Base-by-base conservation (phyloP, 1,140 invertebrate species). In the Schlechtendalia chinensis region DNA sequence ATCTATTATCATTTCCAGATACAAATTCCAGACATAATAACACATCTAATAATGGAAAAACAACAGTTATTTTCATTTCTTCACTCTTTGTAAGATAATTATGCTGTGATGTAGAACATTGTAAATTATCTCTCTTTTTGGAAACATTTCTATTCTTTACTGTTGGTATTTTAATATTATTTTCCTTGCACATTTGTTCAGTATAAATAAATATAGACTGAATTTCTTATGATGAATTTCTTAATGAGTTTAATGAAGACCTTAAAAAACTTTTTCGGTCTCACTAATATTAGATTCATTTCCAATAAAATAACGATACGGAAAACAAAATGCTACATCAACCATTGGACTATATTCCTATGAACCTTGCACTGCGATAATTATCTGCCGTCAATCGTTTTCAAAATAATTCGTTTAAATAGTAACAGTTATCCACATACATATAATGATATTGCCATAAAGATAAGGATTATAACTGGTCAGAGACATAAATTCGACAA, bases 161-260 rank as follows among this genome's bases (percentile, higher is more conserved):
- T n/a, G n/a, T n/a, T n/a, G n/a, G n/a, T n/a, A n/a, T n/a, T n/a
- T n/a, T n/a, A n/a, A n/a, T 56, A 22, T 56, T 56, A 11, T n/a
- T 22, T 22, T 22, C 54, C 11, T n/a, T n/a, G 11, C n/a, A 71
- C 45, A 71, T 71, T 71, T 71, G n/a, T 71, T 71, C 45, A 11
- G 67, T 50, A 71, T 47, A 50, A 24, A 50, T 50, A 71, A 71
- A 71, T 50, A 71, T 50, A 71, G n/a, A 24, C 10, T 71, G n/a
- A 47, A 50, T 27, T 27, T 59, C 58, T 27, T 27, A 3, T 14
- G 24, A 24, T 14, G 58, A 59, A 24, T 71, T 71, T 71, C 45
- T 71, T 71, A 50, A 71, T 71, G 67, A 71, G n/a, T 71, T 50
- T 47, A 50, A 71, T 50, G 45, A 71, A 47, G 45, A 47, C 24